phyloP scores from a whole-genome alignment of 2,888 invertebrate genomes.

The Drosophila vallismaia region DNA sequence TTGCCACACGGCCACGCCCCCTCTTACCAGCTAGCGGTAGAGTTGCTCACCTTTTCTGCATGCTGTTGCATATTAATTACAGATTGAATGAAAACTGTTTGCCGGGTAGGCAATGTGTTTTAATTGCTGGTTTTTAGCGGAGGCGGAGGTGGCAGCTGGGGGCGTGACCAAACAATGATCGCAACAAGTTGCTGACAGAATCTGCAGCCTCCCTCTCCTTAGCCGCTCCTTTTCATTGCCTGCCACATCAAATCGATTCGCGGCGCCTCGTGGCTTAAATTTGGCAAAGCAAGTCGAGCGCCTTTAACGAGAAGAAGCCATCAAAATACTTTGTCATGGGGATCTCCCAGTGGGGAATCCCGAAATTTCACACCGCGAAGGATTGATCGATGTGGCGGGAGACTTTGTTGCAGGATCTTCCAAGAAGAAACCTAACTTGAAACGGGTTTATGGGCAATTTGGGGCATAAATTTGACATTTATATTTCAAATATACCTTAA shows the following conservation, averaged over 20 bases:
- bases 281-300: conserved; percentile 33
- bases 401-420: neutral
- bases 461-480: neutral
- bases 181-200: conserved; percentile 66
- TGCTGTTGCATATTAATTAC: conserved; percentile 66
- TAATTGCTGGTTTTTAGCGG: conserved; percentile 54
- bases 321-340: conserved; percentile 26
- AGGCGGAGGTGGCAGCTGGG: conserved; percentile 49
- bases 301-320: conserved; percentile 37
- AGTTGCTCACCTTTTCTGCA: conserved; percentile 38
- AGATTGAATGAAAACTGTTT: conserved; percentile 29
- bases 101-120: conserved; percentile 55
- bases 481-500: neutral
- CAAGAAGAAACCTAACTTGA: neutral
- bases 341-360: conserved; percentile 23
- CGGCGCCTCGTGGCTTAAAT: conserved; percentile 42
- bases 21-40: neutral
- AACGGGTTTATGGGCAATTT: conserved; percentile 12
- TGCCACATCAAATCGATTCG: conserved; percentile 72
- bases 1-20: conserved; percentile 44
- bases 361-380: conserved; percentile 18
- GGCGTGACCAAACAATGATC: conserved; percentile 75
- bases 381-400: conserved; percentile 13
- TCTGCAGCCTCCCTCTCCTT: conserved; percentile 14
- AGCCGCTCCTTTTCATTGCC: too few species aligned